Base-by-base conservation (phyloP, 2,888 invertebrate species). In the Bembecia ichneumoniformis region DNA sequence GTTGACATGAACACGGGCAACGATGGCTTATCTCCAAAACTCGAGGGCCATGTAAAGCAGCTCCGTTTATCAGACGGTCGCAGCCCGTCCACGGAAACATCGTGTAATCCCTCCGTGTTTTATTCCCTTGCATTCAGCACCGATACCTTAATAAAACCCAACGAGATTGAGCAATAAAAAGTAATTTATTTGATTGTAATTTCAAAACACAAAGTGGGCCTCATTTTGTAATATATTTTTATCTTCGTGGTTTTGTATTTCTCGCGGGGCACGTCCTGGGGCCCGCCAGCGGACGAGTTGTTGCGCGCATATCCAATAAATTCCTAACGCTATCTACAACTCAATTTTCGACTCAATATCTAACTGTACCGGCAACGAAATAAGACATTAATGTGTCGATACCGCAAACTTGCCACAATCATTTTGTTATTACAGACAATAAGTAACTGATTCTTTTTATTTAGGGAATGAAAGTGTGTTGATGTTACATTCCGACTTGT, bases 141-240 rank as follows among this genome's bases (percentile, higher is more conserved):
- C 83, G 83, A 81, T 83, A 86, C 87, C 86, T 83, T 84, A 83
- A 86, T 86, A 87, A 86, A 86, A 86, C 71, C 82, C 82, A 86
- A 86, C 86, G 73, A 84, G 84, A 87, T 87, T 87, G 86, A 87
- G 86, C 82, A 87, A 87, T 87, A 87, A 87, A 87, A 86, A 71
- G 83, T 86, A 87, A 87, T 87, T 87, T 87, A 87, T 87, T 82
- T 82, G 84, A 86, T 83, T 86, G 87, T 87, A 84, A 86, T 87
- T 86, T 83, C 82, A 84, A 84, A 86, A 84, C 83, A 87, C 83
- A 84, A 84, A 86, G 81, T 83, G 82, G 81, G 70, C 69, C 84
- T 84, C 79, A 82, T 82, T 86, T 84, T 82, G 83, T 84, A 84
- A 83, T 83, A 77, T 86, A 83, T 84, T 86, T 86, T 87, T 83